phyloP scores from a whole-genome alignment of 2,113 vertebrate genomes.

The Lagenorhynchus albirostris region DNA sequence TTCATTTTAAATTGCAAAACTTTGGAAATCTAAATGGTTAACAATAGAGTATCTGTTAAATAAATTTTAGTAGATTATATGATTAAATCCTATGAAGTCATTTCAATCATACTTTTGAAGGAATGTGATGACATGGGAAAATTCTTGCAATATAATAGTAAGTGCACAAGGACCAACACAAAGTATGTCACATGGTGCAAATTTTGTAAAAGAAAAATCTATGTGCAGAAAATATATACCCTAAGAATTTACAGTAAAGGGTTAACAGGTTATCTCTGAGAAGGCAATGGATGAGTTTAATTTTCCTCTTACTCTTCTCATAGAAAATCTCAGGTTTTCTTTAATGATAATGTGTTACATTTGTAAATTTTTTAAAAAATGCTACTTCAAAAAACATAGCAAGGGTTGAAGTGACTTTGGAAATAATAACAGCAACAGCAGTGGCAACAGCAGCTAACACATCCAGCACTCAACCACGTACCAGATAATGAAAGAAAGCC shows the following conservation, averaged over 20 bases:
- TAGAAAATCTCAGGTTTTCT: constrained; percentile 1
- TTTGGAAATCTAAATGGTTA: constrained; percentile 4
- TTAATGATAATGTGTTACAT: neutral
- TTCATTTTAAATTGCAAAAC: constrained; percentile 21
- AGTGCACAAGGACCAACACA: neutral
- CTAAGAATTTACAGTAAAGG: neutral
- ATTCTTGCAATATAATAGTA: neutral
- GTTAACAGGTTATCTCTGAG: neutral
- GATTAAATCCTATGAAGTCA: neutral
- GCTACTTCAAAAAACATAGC: neutral
- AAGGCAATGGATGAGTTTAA: neutral
- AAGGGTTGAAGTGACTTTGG: neutral
- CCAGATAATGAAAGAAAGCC: neutral
- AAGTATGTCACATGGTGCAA: neutral
- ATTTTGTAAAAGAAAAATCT: neutral
- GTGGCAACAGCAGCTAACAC: neutral
- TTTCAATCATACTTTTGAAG: neutral
- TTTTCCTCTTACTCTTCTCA: neutral
- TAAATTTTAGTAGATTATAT: neutral
- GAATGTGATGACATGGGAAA: neutral
- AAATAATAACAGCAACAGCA: neutral
- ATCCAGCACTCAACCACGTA: neutral
- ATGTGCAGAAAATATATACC: neutral
- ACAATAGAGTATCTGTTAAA: neutral
- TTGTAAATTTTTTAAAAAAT: neutral